Percentiles rank a stretch among this genome's conserved stretches.
Evolutionary conservation across 1,140 invertebrate genomes (phyloP).

Genomic region (Acromyrmex charruanus): DNA sequence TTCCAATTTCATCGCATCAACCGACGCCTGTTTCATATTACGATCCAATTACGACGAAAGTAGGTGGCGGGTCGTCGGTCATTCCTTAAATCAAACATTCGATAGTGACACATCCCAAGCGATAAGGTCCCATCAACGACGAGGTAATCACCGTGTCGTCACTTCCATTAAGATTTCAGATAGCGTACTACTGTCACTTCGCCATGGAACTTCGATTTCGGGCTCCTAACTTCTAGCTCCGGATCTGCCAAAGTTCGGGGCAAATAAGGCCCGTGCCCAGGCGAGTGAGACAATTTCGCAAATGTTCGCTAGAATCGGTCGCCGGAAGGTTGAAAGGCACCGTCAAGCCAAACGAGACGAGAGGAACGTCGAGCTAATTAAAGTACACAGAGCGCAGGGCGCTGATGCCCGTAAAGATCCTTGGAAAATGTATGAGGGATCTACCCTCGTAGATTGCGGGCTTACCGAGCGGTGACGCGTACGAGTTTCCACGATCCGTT

Average conservation of each 20-base stretch:
- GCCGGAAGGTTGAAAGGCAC: constrained; percentile 46
- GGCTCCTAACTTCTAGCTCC: constrained; percentile 18
- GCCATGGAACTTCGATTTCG: constrained; percentile 59
- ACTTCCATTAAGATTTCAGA: constrained; percentile 71
- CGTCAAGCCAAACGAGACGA: constrained; percentile 52
- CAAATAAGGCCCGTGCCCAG: constrained; percentile 65
- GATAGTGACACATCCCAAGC: constrained; percentile 29
- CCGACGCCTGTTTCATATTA: background rate
- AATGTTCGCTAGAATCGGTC: constrained; percentile 38
- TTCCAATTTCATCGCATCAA: constrained; percentile 16
- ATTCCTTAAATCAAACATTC: constrained; percentile 53
- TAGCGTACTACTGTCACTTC: constrained; percentile 57
- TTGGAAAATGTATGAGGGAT: constrained; percentile 58
- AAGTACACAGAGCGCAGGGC: constrained; percentile 45
- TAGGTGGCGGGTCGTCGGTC: background rate
- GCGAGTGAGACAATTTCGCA: constrained; percentile 73
- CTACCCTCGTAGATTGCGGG: constrained; percentile 54
- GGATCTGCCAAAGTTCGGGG: constrained; percentile 67
- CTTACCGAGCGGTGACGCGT: constrained; percentile 55
- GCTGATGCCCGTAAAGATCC: constrained; percentile 57
- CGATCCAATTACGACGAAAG: constrained; percentile 41
- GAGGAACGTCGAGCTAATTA: constrained; percentile 70
- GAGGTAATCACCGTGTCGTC: constrained; percentile 62
- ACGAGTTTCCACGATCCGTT: constrained; percentile 52
- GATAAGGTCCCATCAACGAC: constrained; percentile 28